A percentile compares a stretch with the other conserved stretches of the same genome.
These are phyloP conservation scores for Tetanocera ferruginea DNA, from an alignment of 2,888 invertebrate species.

Conservation along the genomic window DNA sequence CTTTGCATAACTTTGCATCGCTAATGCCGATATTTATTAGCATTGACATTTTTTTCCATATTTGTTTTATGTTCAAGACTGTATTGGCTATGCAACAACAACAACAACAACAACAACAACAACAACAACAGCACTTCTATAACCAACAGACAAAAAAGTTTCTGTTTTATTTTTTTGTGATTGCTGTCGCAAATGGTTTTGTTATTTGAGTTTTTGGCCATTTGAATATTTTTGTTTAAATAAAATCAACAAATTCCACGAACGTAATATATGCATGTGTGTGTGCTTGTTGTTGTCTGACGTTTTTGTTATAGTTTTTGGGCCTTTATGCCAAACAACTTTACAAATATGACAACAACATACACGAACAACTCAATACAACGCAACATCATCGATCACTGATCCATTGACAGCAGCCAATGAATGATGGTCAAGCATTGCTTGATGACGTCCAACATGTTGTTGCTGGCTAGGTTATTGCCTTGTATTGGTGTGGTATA, in stretches of 20 bases:
- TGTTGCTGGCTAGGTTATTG: background rate
- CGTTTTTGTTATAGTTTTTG: background rate
- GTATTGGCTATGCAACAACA: no score
- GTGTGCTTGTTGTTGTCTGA: background rate
- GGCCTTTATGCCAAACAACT: background rate
- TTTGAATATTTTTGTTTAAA: background rate
- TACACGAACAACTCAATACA: background rate
- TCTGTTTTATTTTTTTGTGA: background rate
- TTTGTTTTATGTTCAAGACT: no score
- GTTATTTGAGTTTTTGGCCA: background rate
- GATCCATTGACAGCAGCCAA: conserved; percentile 8
- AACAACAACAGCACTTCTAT: no score
- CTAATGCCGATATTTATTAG: no score
- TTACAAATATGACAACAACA: background rate
- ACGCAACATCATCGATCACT: conserved; percentile 11
- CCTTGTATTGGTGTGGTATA: background rate
- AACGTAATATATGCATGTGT: background rate
- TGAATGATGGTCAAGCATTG: background rate
- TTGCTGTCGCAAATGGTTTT: background rate
- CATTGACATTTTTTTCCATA: no score
- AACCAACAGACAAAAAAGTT: no score
- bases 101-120: no score
- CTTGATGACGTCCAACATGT: background rate
- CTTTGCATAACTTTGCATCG: no score
- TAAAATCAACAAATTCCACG: background rate